These are phyloP conservation scores for Cladorhizidae sp. DNA, from an alignment of 37 sponge, comb jelly and placozoan genomes.

Conservation along the genomic window DNA sequence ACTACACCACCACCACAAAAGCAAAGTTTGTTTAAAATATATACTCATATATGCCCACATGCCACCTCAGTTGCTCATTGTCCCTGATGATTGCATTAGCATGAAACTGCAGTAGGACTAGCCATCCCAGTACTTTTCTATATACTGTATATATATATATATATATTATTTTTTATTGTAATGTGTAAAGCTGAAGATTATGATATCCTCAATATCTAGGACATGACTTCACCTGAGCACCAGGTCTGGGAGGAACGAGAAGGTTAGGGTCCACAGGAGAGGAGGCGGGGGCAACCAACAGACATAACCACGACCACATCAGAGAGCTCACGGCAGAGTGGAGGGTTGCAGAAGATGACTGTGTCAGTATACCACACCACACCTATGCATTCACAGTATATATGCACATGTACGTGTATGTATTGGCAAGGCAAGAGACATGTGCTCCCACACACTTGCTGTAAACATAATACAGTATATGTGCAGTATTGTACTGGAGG, in stretches of 20 bases:
- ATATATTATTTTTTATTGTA: no score
- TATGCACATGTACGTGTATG: neutral
- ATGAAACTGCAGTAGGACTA: no score
- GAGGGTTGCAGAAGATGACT: constrained; percentile 7
- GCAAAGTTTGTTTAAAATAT: neutral
- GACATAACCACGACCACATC: constrained; percentile 48
- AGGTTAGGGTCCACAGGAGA: constrained; percentile 38
- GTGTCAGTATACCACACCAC: constrained; percentile 14
- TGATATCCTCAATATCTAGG: no score
- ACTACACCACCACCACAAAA: neutral
- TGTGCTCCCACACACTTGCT: no score
- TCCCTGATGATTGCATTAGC: no score
- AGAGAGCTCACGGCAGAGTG: neutral
- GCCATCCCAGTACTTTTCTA: no score
- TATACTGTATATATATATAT: no score
- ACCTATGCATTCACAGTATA: constrained; percentile 9
- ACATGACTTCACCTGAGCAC: neutral
- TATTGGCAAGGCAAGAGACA: neutral
- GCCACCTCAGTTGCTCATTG: no score
- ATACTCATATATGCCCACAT: no score
- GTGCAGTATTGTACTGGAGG: no score
- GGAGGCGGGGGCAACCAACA: constrained; percentile 44
- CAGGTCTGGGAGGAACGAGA: constrained; percentile 13
- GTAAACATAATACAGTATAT: no score
- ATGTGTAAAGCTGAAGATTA: no score